Conservation (phyloP, 23 tunicate genomes). For the Aplidium turbinatum region DNA sequence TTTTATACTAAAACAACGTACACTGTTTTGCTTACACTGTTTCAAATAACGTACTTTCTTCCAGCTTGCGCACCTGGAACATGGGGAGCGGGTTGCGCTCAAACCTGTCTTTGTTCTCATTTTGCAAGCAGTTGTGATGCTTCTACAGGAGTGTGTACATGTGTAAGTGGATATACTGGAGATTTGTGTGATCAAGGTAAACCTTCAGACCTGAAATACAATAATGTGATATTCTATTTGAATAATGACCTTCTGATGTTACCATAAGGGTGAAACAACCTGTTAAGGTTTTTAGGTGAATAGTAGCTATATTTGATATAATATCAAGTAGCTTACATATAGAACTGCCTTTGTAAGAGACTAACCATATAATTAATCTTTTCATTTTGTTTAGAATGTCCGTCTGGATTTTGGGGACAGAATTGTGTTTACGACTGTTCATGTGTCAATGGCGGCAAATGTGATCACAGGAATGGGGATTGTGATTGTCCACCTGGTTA, state of each 20-base stretch:
- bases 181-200: slow-evolving; percentile 45
- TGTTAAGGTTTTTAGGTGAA: too few relatives aligned
- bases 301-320: too few relatives aligned
- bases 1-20: too few relatives aligned
- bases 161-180: slow-evolving; percentile 60
- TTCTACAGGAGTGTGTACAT: slow-evolving; percentile 40
- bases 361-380: too few relatives aligned
- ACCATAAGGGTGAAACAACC: too few relatives aligned
- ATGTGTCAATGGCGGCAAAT: slow-evolving; percentile 31
- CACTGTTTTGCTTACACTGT: too few relatives aligned
- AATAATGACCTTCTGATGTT: too few relatives aligned
- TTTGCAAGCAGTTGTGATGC: slow-evolving; percentile 55
- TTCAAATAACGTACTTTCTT: neutral
- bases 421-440: slow-evolving; percentile 21
- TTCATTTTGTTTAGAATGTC: slow-evolving; percentile 24
- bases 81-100: slow-evolving; percentile 29
- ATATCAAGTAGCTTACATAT: too few relatives aligned
- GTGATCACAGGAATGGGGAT: slow-evolving; percentile 32
- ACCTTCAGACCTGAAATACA: too few relatives aligned
- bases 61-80: slow-evolving; percentile 32
- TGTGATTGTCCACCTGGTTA: slow-evolving; percentile 43
- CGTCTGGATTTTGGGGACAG: slow-evolving; percentile 17
- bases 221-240: too few relatives aligned
- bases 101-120: slow-evolving; percentile 31
- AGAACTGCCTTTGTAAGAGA: too few relatives aligned